Evolutionary conservation across 1,140 invertebrate species (phyloP).

Genomic region (Babylonia areolata): DNA sequence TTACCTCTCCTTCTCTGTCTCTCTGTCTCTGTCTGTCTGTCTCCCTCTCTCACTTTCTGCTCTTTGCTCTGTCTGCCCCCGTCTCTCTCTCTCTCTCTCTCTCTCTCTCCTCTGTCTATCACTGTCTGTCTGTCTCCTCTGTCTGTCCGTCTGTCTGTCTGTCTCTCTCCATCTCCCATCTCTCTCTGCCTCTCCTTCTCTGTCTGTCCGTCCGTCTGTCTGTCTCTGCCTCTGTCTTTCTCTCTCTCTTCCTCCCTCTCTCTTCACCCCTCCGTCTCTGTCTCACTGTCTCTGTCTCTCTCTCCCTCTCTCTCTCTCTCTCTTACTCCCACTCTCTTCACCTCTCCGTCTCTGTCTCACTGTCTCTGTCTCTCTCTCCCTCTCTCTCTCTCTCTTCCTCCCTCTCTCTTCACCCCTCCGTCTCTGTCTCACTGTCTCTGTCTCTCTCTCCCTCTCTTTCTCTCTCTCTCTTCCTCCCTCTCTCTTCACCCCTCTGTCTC

Average conservation of each 20-base stretch:
- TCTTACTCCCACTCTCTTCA: neutral
- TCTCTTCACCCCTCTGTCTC: too few relatives aligned
- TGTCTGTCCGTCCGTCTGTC: neutral
- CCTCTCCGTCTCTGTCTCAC: neutral
- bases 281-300: neutral
- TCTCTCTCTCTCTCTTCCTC: neutral
- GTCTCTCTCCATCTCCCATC: neutral
- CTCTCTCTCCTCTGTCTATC: neutral
- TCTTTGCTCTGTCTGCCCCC: too few relatives aligned
- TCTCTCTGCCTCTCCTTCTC: neutral
- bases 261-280: neutral
- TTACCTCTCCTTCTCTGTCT: neutral
- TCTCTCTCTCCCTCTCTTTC: neutral
- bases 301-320: slow-evolving; percentile 6
- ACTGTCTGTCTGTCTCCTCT: neutral
- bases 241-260: slow-evolving; percentile 6
- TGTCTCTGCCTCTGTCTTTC: neutral
- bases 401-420: neutral
- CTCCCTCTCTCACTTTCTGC: neutral
- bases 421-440: neutral
- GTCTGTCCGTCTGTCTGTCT: neutral
- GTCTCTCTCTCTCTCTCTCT: neutral
- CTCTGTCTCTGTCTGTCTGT: neutral
- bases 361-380: neutral
- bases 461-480: neutral